phyloP scores from a whole-genome alignment of 2,797 vertebrate species.

The Iguana delicatissima region DNA sequence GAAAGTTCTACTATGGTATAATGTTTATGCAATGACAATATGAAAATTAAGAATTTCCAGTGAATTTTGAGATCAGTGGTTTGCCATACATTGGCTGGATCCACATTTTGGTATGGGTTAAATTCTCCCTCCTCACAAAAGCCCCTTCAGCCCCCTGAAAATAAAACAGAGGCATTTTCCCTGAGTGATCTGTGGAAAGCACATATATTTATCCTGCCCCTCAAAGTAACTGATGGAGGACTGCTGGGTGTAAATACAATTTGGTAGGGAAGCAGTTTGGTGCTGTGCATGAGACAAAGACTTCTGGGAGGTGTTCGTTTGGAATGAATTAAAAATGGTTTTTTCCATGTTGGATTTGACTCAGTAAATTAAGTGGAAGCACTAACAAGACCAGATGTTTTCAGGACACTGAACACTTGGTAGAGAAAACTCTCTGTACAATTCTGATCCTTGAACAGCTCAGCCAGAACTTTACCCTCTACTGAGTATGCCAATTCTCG shows the following conservation, averaged over 20 bases:
- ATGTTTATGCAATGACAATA: background rate
- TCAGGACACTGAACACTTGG: background rate
- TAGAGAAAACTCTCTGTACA: background rate
- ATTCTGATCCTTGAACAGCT: conserved; percentile 13
- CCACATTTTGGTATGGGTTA: background rate
- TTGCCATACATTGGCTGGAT: background rate
- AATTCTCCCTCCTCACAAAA: background rate
- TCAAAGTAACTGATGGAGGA: background rate
- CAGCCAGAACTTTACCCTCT: conserved; percentile 17
- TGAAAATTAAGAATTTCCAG: background rate
- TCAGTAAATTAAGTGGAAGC: background rate
- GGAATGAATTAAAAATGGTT: background rate
- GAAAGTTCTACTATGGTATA: background rate
- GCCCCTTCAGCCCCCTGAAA: background rate
- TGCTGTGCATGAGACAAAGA: conserved; percentile 7
- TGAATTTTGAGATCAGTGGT: background rate
- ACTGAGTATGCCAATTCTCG: conserved; percentile 6
- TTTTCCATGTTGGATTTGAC: conserved; percentile 26
- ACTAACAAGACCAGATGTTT: background rate
- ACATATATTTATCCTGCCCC: too few species aligned
- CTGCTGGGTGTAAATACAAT: background rate
- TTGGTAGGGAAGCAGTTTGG: background rate
- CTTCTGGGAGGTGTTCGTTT: conserved; percentile 27
- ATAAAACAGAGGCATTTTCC: background rate
- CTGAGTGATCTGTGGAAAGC: background rate